Conservation (phyloP, 2,113 vertebrate genomes). For the Hemicordylus capensis region DNA sequence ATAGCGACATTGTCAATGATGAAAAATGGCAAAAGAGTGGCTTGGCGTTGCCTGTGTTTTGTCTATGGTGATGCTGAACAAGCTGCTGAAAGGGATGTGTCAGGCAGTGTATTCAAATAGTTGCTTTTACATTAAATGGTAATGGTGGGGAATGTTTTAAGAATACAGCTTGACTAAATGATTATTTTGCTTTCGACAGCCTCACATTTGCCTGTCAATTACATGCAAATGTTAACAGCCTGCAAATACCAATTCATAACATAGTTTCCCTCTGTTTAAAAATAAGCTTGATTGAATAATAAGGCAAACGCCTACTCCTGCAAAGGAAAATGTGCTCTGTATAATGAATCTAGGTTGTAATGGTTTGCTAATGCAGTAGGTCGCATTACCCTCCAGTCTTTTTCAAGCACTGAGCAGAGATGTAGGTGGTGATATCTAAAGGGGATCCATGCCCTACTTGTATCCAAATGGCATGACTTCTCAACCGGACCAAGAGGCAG, state of each 20-base stretch:
- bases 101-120: conserved; percentile 36
- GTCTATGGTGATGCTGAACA: conserved; percentile 31
- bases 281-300: conserved; percentile 50
- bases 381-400: not conserved
- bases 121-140: conserved; percentile 27
- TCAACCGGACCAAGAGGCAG: too few relatives aligned
- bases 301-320: conserved; percentile 21
- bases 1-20: conserved; percentile 34
- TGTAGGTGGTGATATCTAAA: not conserved
- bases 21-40: conserved; percentile 53
- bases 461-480: not conserved
- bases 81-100: conserved; percentile 30
- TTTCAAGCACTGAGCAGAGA: conserved; percentile 26
- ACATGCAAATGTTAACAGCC: conserved; percentile 52
- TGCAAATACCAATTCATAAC: conserved; percentile 42
- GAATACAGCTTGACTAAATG: conserved; percentile 43
- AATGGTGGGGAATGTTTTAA: conserved; percentile 23
- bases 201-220: conserved; percentile 40
- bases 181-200: conserved; percentile 57
- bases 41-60: conserved; percentile 28
- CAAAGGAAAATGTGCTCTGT: conserved; percentile 15
- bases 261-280: conserved; percentile 41
- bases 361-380: not conserved
- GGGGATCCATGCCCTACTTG: not conserved
- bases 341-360: not conserved